These are phyloP conservation scores for Microcebus lehilahytsara DNA, from an alignment of 2,113 vertebrate genomes.

Conservation along the genomic window DNA sequence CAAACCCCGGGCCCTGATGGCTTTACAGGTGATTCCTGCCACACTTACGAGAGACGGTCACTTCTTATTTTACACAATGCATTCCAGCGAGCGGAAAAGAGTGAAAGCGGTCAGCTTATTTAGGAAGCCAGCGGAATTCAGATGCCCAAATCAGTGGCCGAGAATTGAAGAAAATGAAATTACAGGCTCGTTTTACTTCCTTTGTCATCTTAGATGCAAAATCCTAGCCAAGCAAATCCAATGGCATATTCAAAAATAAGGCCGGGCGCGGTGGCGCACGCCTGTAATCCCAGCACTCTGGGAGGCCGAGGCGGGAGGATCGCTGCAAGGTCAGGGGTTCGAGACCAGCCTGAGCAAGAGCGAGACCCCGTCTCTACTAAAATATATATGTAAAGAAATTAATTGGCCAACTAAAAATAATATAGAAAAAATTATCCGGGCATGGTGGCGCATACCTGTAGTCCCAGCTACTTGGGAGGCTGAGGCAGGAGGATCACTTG, in stretches of 20 bases:
- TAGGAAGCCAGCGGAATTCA: neutral
- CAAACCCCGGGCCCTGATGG: neutral
- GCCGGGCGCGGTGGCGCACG: too few relatives aligned
- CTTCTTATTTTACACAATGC: neutral
- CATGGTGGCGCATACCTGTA: too few relatives aligned
- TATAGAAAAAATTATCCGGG: too few relatives aligned
- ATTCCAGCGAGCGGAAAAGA: neutral
- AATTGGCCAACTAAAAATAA: too few relatives aligned
- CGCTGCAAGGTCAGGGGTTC: too few relatives aligned
- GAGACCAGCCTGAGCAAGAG: too few relatives aligned
- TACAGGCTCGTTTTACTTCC: neutral
- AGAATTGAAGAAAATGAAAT: neutral
- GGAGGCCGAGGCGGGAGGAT: too few relatives aligned
- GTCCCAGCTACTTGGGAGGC: too few relatives aligned
- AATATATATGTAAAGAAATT: too few relatives aligned
- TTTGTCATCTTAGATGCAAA: neutral
- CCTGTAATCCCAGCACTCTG: too few relatives aligned
- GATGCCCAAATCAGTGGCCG: neutral
- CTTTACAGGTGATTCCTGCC: neutral
- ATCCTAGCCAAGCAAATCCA: neutral
- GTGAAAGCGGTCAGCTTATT: neutral
- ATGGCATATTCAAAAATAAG: neutral
- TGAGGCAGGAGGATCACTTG: too few relatives aligned
- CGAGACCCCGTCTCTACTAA: too few relatives aligned
- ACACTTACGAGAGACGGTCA: neutral